Conservation (phyloP, 2,113 vertebrate species). For the Microcebus tavaratra region DNA sequence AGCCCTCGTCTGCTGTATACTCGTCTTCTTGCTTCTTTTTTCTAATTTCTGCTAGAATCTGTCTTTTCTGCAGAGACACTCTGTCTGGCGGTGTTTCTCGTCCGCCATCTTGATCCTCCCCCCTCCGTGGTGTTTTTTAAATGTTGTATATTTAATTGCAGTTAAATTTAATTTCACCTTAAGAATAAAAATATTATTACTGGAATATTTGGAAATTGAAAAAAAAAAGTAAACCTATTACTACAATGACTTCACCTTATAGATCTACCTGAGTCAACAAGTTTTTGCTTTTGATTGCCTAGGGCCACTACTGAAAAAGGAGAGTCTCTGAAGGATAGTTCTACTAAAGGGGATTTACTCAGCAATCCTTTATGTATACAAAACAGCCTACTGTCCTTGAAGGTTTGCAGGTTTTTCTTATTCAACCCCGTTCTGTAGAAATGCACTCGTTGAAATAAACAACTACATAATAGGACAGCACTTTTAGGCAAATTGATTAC, state of each 20-base stretch:
- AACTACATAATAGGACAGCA: not conserved
- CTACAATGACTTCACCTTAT: not conserved
- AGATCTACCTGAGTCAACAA: not conserved
- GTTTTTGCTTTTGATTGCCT: not conserved
- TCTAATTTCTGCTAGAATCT: too few species aligned
- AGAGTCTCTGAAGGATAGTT: not conserved
- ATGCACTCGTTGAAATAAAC: not conserved
- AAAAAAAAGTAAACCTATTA: not conserved
- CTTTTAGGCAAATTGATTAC: conserved; percentile 6
- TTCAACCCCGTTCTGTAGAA: not conserved
- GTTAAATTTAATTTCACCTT: not conserved
- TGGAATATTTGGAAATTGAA: not conserved
- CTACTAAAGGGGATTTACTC: not conserved
- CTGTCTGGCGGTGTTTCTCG: too few species aligned
- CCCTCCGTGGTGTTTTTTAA: not conserved
- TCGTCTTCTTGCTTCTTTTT: too few species aligned
- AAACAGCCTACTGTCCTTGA: not conserved
- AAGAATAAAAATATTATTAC: not conserved
- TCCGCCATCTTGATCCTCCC: too few species aligned
- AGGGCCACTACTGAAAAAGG: not conserved
- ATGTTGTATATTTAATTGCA: conserved; percentile 19
- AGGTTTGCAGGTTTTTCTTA: not conserved
- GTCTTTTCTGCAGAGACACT: too few species aligned
- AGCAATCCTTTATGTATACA: not conserved
- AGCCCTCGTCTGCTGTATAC: too few species aligned